phyloP scores from a whole-genome alignment of 2,797 vertebrate genomes.

The Centropyge bicolor region DNA sequence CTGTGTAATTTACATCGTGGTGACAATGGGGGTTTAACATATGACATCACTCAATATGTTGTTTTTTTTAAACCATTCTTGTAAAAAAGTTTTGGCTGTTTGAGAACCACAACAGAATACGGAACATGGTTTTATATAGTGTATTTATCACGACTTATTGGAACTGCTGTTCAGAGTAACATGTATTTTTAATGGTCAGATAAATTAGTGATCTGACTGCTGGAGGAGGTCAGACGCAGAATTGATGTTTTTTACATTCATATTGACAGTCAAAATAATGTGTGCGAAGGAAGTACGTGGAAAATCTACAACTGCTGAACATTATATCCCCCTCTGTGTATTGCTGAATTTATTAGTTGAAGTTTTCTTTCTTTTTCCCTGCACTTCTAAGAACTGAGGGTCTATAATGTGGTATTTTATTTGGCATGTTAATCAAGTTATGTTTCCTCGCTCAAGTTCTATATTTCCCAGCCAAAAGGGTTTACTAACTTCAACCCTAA shows the following conservation, averaged over 20 bases:
- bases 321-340: neutral
- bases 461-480: neutral
- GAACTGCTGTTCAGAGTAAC: no score
- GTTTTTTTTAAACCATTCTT: neutral
- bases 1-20: neutral
- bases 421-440: neutral
- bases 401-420: slow-evolving; percentile 2
- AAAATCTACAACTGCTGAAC: neutral
- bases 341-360: no score
- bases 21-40: neutral
- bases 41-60: neutral
- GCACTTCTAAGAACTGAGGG: neutral
- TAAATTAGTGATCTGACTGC: no score
- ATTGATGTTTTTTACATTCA: neutral
- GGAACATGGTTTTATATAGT: neutral
- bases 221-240: neutral
- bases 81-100: neutral
- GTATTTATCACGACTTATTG: no score
- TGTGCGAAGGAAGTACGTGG: neutral
- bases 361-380: no score
- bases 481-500: neutral
- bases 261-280: neutral
- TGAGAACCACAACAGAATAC: neutral
- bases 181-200: no score
- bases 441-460: neutral